phyloP scores from a whole-genome alignment of 1,140 invertebrate species.

The Myzus persicae region DNA sequence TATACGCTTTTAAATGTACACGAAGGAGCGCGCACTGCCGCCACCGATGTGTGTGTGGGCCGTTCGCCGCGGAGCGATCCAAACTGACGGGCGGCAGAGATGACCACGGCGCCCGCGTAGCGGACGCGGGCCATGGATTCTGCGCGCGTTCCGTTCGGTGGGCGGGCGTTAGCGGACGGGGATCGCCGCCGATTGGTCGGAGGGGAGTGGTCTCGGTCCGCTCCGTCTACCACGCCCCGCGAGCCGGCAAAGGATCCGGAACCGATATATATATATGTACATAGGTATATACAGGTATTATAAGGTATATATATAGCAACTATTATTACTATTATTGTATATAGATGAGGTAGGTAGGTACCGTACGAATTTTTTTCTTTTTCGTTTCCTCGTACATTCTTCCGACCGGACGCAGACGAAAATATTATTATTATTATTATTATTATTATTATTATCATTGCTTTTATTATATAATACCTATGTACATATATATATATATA shows the following conservation, averaged over 20 bases:
- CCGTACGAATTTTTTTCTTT: not conserved
- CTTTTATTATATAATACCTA: no score
- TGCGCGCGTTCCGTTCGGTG: not conserved
- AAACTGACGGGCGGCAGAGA: slow-evolving; percentile 11
- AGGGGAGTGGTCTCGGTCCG: not conserved
- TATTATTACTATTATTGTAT: not conserved
- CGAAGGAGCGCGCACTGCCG: not conserved
- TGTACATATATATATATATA: no score
- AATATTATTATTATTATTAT: not conserved
- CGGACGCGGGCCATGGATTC: not conserved
- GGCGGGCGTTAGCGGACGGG: not conserved
- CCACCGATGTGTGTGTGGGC: slow-evolving; percentile 24
- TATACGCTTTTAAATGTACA: not conserved
- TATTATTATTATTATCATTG: not conserved
- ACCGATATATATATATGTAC: not conserved
- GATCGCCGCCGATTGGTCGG: not conserved
- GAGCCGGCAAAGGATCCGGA: not conserved
- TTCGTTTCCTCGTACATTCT: not conserved
- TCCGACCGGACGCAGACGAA: slow-evolving; percentile 33
- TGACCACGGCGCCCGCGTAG: not conserved
- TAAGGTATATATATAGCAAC: not conserved
- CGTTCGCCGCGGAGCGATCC: slow-evolving; percentile 49
- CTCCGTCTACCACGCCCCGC: not conserved
- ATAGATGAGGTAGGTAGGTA: not conserved
- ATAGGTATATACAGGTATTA: not conserved